Evolutionary conservation across 2,888 invertebrate species (phyloP), one percentile per base, ranked within the genome.

Genomic region (Philaethria dido): DNA sequence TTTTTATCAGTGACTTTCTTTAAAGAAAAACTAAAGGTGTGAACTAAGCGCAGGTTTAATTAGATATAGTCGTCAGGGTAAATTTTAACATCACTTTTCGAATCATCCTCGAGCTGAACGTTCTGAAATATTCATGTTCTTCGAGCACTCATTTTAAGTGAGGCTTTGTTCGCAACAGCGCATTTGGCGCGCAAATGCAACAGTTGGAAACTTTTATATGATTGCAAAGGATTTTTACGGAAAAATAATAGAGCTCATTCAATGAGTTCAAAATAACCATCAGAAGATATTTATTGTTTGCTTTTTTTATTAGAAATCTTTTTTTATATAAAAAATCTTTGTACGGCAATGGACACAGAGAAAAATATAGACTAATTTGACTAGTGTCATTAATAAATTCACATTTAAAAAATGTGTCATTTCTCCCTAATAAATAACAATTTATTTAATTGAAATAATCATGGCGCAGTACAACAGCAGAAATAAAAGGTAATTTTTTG

Each of bases 41-140:
- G 5, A 9, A 16, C n/a, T 2, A 6, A 36, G 6, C 5, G 47
- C 16, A 36, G 22, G 6, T 2, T 13, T 25, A 64, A 64, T 47
- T 45, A 36, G 29, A 63, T 50, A 33, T 52, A 39, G 54, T 39
- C 39, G 48, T 55, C 45, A 52, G 60, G 18, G 22, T 44, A 22
- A 52, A 62, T 66, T 62, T 60, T 60, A 36, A 62, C 33, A 54
- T 63, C 64, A 22, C 39, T 57, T 52, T 59, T 42, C 42, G 29
- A 59, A 60, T 61, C 66, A 57, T 39, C 20, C 60, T 29, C 18
- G 48, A 29, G 61, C 25, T 60, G 61, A 66, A 66, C 61, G 60
- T 63, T 69, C 54, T 66, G 63, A 55, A 57, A 66, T 66, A 66
- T 69, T 66, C 66, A 69, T 69, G 63, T 69, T 69, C 55, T 44